Evolutionary conservation across 2,113 vertebrate species (phyloP).

Genomic region (Rhinopomastus cyanomelas): DNA sequence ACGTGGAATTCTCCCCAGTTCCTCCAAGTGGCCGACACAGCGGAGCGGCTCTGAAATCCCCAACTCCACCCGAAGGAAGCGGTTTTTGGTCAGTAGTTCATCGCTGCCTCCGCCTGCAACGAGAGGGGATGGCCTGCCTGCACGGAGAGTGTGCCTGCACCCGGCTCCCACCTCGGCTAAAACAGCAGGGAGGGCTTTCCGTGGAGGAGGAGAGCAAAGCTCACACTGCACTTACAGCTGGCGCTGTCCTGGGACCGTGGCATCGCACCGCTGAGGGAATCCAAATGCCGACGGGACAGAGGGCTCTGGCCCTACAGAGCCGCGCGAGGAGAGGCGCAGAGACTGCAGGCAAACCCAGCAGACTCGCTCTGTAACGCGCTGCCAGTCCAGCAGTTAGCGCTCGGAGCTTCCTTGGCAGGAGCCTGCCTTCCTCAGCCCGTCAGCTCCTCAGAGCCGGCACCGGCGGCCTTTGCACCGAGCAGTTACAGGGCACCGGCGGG

Average conservation of each 20-base stretch:
- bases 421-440: not conserved
- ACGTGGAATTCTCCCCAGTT: not conserved
- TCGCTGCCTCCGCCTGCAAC: not conserved
- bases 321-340: conserved; percentile 24
- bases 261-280: conserved; percentile 19
- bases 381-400: conserved; percentile 57
- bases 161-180: no score
- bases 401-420: conserved; percentile 65
- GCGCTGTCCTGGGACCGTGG: conserved; percentile 26
- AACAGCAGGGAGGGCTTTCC: no score
- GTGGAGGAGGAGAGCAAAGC: conserved; percentile 37
- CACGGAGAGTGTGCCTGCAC: no score
- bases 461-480: not conserved
- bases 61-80: not conserved
- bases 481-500: not conserved
- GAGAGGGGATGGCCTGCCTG: not conserved
- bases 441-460: not conserved
- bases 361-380: not conserved
- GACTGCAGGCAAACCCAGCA: conserved; percentile 20
- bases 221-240: conserved; percentile 12
- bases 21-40: not conserved
- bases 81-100: not conserved
- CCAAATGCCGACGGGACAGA: not conserved
- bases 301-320: not conserved
- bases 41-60: not conserved